Evolutionary conservation across 2,888 invertebrate genomes (phyloP).

Genomic region (Eupithecia pulchellata): DNA sequence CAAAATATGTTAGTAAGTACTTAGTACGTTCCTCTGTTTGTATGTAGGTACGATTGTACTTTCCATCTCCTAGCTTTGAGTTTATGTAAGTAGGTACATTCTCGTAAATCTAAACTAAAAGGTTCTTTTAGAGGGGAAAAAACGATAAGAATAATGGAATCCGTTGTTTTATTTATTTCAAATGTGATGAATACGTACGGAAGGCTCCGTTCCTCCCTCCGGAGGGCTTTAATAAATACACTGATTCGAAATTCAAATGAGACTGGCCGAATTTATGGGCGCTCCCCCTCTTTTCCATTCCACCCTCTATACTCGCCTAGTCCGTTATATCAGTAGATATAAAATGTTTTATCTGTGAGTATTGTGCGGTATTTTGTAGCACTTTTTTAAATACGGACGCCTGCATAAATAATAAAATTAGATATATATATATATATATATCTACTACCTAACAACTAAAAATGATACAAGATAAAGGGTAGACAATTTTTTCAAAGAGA

Average conservation of each 20-base stretch:
- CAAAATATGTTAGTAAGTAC: neutral
- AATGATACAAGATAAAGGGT: neutral
- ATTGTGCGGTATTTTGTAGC: neutral
- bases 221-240: conserved; percentile 68
- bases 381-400: neutral
- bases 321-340: conserved; percentile 25
- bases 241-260: conserved; percentile 84
- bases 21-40: too few relatives aligned
- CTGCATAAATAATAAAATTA: neutral
- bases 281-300: conserved; percentile 58
- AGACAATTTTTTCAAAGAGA: neutral
- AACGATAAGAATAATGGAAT: conserved; percentile 30
- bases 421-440: too few relatives aligned
- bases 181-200: conserved; percentile 44
- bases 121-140: conserved; percentile 29
- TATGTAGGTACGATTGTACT: neutral
- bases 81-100: conserved; percentile 15
- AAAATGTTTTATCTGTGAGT: neutral
- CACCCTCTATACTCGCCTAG: conserved; percentile 62
- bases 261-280: conserved; percentile 76
- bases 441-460: neutral
- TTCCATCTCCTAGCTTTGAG: neutral
- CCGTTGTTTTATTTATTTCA: conserved; percentile 48
- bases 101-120: conserved; percentile 18
- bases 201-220: conserved; percentile 44